These are phyloP conservation scores for Clitarchus hookeri DNA, from an alignment of 2,888 invertebrate species.

Conservation along the genomic window DNA sequence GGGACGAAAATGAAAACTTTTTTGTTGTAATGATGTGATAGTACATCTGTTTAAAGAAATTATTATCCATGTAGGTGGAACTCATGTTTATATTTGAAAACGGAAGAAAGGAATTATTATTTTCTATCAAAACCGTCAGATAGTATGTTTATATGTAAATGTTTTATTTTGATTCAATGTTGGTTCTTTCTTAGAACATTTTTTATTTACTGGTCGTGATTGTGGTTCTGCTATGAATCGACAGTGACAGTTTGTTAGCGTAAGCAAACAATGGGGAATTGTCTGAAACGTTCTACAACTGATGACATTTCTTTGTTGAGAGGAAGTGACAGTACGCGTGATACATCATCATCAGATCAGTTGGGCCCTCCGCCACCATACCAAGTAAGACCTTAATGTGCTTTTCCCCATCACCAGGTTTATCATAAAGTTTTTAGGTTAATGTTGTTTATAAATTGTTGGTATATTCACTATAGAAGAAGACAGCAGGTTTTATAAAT, in stretches of 20 bases:
- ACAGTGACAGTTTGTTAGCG: not conserved
- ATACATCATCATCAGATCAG: constrained; percentile 62
- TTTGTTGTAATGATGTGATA: not conserved
- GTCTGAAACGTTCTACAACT: constrained; percentile 67
- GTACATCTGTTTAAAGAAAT: not conserved
- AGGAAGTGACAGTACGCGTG: constrained; percentile 62
- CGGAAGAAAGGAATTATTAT: not conserved
- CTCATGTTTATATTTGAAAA: not conserved
- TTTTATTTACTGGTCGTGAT: not conserved
- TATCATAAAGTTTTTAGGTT: not conserved
- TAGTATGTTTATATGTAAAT: not conserved
- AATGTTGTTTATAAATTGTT: not conserved
- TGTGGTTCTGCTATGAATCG: not conserved
- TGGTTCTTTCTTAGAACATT: not conserved
- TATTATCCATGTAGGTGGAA: not conserved
- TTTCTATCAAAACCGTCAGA: not conserved
- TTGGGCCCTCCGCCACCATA: constrained; percentile 62
- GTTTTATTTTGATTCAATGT: not conserved
- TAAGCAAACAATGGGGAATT: constrained; percentile 66
- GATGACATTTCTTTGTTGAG: constrained; percentile 68
- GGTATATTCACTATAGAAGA: too few relatives aligned
- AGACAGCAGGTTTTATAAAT: too few relatives aligned
- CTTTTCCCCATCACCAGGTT: not conserved
- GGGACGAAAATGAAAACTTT: too few relatives aligned
- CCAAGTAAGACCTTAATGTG: constrained; percentile 53